Percentiles rank a stretch among this genome's conserved stretches.
Conservation (phyloP, 2,888 invertebrate genomes). For the Dioctria linearis region DNA sequence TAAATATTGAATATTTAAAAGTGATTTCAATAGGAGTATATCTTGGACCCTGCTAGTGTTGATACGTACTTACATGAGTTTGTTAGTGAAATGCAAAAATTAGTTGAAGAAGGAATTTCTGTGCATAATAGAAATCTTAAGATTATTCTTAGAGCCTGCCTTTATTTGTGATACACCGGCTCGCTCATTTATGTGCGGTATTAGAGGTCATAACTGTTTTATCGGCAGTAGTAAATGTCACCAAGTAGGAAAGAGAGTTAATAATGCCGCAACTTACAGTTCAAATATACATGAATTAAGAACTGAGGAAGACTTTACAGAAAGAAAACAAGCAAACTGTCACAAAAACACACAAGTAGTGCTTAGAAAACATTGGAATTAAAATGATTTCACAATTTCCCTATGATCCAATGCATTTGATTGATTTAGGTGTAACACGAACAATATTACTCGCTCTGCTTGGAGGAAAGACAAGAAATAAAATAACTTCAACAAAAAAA, state of each 20-base stretch:
- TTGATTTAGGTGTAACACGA: constrained; percentile 48
- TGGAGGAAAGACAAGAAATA: constrained; percentile 18
- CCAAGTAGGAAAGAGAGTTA: constrained; percentile 5
- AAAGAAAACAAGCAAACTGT: background rate
- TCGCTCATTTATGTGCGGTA: background rate
- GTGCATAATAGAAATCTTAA: background rate
- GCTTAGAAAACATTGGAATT: no score
- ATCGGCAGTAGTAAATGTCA: constrained; percentile 23
- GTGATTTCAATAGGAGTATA: constrained; percentile 29
- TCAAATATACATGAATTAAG: background rate
- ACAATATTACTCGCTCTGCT: constrained; percentile 49
- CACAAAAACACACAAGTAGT: background rate
- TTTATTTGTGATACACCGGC: constrained; percentile 4
- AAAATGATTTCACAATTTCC: constrained; percentile 52
- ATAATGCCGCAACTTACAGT: constrained; percentile 10
- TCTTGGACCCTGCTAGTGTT: constrained; percentile 17
- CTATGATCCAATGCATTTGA: constrained; percentile 50
- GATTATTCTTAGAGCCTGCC: constrained; percentile 1
- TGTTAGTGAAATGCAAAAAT: constrained; percentile 11
- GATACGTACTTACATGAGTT: constrained; percentile 31
- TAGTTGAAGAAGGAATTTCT: constrained; percentile 3
- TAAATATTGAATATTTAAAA: constrained; percentile 13
- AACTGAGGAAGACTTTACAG: constrained; percentile 32
- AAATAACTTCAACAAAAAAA: constrained; percentile 24
- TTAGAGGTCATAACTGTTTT: constrained; percentile 16